These are phyloP conservation scores for Larimichthys polyactis DNA, from an alignment of 2,113 vertebrate genomes.

Conservation along the genomic window DNA sequence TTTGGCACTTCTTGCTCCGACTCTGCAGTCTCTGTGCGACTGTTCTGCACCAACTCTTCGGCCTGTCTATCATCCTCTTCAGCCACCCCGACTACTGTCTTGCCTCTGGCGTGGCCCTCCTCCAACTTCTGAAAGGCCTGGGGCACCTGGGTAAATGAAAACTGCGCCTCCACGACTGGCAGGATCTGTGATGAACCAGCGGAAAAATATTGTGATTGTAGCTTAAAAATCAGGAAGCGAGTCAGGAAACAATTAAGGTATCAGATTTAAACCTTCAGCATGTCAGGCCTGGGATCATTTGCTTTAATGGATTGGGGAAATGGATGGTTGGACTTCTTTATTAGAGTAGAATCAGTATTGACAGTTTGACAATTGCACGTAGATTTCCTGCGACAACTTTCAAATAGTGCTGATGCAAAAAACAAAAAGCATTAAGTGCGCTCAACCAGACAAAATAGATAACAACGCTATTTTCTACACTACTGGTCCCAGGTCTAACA, in stretches of 20 bases:
- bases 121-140: conserved; percentile 93
- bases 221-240: neutral
- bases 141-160: conserved; percentile 90
- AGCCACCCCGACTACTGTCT: conserved; percentile 89
- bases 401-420: neutral
- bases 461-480: neutral
- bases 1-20: conserved; percentile 25
- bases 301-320: conserved; percentile 17
- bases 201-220: conserved; percentile 1
- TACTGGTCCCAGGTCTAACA: neutral
- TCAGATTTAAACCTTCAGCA: conserved; percentile 4
- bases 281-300: neutral
- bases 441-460: neutral
- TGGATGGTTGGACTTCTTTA: neutral
- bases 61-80: conserved; percentile 66
- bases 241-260: conserved; percentile 6
- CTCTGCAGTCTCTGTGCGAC: conserved; percentile 12
- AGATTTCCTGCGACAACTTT: neutral
- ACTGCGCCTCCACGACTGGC: conserved; percentile 91
- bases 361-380: neutral
- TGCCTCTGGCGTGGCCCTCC: conserved; percentile 91
- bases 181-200: conserved; percentile 83
- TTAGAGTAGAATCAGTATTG: neutral
- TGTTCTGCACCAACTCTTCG: conserved; percentile 34
- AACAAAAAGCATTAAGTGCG: neutral